Percentiles rank a stretch among this genome's conserved stretches.
phyloP scores from a whole-genome alignment of 2,888 invertebrate species.

The Teleiodes luculella region DNA sequence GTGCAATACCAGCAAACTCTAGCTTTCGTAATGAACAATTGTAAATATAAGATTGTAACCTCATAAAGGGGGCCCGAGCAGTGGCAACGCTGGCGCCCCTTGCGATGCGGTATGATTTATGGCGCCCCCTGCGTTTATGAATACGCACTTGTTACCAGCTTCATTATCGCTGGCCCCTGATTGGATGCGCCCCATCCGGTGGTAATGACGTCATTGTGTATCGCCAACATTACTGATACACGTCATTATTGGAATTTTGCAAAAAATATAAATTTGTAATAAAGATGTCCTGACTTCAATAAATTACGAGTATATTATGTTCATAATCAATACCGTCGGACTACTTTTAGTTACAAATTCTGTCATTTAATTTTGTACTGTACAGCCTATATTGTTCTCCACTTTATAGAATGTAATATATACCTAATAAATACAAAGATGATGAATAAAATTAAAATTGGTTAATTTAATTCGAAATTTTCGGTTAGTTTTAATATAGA shows the following conservation, averaged over 20 bases:
- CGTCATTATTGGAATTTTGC: not conserved
- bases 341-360: too few relatives aligned
- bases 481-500: too few relatives aligned
- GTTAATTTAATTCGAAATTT: too few relatives aligned
- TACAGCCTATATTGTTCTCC: too few relatives aligned
- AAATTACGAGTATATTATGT: too few relatives aligned
- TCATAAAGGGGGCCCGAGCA: not conserved
- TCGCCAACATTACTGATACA: not conserved
- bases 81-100: not conserved
- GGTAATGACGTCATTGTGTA: slow-evolving; percentile 64
- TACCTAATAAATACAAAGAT: too few relatives aligned
- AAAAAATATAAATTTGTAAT: not conserved
- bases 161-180: slow-evolving; percentile 73
- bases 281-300: too few relatives aligned
- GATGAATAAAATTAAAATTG: too few relatives aligned
- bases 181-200: slow-evolving; percentile 54
- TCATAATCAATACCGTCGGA: too few relatives aligned
- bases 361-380: too few relatives aligned
- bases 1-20: not conserved
- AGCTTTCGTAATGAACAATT: not conserved
- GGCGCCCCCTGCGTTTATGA: slow-evolving; percentile 70
- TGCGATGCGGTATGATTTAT: slow-evolving; percentile 62
- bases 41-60: slow-evolving; percentile 15
- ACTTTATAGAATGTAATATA: too few relatives aligned
- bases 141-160: slow-evolving; percentile 73